phyloP scores from a whole-genome alignment of 2,797 vertebrate species.

The Vireo griseus region DNA sequence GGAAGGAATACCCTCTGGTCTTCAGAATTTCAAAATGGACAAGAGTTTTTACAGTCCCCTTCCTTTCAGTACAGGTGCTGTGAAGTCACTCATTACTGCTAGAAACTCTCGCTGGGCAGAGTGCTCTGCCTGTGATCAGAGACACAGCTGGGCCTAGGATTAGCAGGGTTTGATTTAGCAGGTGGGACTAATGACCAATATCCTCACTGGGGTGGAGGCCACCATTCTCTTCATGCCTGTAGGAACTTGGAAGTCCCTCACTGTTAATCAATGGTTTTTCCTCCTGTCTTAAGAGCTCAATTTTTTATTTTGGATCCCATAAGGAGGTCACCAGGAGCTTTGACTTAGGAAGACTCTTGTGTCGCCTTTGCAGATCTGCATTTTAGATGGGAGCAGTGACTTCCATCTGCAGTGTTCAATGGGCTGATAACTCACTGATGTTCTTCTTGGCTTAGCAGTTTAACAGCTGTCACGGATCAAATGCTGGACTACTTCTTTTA shows the following conservation, averaged over 20 bases:
- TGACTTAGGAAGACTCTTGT: neutral
- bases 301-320: neutral
- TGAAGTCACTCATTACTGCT: neutral
- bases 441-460: neutral
- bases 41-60: neutral
- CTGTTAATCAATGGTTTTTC: neutral
- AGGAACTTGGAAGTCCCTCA: neutral
- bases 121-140: neutral
- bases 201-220: neutral
- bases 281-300: neutral
- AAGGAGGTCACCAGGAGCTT: neutral
- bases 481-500: slow-evolving; percentile 19
- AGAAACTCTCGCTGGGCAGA: neutral
- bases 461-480: slow-evolving; percentile 6
- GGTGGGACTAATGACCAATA: neutral
- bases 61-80: neutral
- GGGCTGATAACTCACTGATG: neutral
- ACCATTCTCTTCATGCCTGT: rapidly evolving
- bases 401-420: neutral
- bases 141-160: neutral
- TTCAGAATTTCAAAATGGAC: neutral
- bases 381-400: neutral
- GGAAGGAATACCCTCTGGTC: neutral
- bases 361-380: neutral
- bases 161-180: neutral